Conservation (phyloP, 2,113 vertebrate genomes). For the Vidua macroura region DNA sequence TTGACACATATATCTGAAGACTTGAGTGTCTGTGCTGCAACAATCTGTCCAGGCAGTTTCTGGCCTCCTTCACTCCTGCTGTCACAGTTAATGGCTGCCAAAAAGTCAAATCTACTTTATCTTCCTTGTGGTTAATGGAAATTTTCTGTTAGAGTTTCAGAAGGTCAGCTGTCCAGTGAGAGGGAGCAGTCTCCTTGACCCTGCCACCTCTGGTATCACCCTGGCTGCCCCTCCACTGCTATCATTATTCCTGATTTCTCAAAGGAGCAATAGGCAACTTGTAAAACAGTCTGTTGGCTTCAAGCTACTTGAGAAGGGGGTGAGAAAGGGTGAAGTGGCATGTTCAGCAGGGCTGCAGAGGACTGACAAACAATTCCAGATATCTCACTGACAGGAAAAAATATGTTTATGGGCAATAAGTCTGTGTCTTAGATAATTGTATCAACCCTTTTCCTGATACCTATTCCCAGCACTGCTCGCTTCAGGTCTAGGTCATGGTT, state of each 20-base stretch:
- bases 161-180: background rate
- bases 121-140: conserved; percentile 2
- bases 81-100: background rate
- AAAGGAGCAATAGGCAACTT: background rate
- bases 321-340: background rate
- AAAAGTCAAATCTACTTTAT: background rate
- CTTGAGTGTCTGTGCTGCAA: background rate
- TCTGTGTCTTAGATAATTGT: background rate
- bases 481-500: background rate
- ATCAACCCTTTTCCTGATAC: background rate
- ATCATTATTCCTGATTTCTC: background rate
- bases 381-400: background rate
- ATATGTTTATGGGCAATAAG: background rate
- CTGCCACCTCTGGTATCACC: background rate
- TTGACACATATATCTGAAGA: background rate
- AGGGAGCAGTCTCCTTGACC: background rate
- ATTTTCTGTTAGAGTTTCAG: background rate
- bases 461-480: background rate
- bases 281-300: background rate
- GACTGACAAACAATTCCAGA: background rate
- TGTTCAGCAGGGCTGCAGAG: background rate
- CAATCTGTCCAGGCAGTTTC: background rate
- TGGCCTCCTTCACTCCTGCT: background rate
- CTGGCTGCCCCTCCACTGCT: background rate
- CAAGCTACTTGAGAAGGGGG: no score